Evolutionary conservation across 1,140 invertebrate genomes (phyloP).

Genomic region (Sinella curviseta): DNA sequence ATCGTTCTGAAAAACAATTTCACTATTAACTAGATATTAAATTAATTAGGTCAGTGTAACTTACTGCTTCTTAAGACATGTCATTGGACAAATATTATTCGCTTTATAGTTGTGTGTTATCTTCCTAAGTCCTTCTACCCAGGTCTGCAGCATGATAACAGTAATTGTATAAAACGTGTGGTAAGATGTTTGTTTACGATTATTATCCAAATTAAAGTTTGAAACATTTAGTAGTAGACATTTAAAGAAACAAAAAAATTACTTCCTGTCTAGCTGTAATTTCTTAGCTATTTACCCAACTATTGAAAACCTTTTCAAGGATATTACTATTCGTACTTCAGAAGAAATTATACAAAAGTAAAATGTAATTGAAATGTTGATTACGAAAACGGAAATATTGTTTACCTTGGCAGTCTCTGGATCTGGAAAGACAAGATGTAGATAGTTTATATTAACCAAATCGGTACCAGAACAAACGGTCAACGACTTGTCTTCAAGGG

Average conservation of each 20-base stretch:
- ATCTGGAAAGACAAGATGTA: constrained; percentile 92
- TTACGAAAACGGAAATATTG: no score
- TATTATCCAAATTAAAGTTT: no score
- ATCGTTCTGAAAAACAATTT: background rate
- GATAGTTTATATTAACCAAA: constrained; percentile 98
- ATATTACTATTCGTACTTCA: no score
- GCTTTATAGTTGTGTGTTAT: constrained; percentile 98
- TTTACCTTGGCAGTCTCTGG: constrained; percentile 87
- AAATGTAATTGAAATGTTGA: no score
- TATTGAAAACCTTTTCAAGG: no score
- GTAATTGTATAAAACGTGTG: constrained; percentile 12
- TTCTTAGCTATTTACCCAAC: no score
- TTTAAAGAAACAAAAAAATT: no score
- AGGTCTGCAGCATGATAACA: constrained; percentile 68
- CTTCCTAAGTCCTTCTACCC: constrained; percentile 89
- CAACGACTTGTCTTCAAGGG: constrained; percentile 90
- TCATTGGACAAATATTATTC: constrained; percentile 98
- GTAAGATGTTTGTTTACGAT: no score
- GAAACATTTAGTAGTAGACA: no score
- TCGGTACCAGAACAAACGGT: constrained; percentile 98
- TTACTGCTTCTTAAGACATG: constrained; percentile 99
- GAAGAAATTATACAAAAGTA: no score
- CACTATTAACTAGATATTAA: background rate
- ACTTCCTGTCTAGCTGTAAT: no score
- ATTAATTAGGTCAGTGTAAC: no score